Percentiles rank a stretch among this genome's conserved stretches.
phyloP scores from a whole-genome alignment of 1,140 invertebrate species.

The Diprion similis region DNA sequence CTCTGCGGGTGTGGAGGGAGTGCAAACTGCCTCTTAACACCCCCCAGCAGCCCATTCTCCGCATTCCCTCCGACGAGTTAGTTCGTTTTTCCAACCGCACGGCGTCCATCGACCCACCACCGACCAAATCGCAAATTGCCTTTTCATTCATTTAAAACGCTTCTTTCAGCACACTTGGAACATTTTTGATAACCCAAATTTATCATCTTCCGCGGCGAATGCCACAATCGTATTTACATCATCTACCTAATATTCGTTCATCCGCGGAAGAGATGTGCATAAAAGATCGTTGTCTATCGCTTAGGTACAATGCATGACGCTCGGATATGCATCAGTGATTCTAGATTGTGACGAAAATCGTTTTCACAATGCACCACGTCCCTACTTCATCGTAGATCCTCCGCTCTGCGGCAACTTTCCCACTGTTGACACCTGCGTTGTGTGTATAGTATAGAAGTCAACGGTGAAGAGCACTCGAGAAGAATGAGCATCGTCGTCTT shows the following conservation, averaged over 20 bases:
- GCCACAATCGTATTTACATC: too few species aligned
- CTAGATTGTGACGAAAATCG: too few species aligned
- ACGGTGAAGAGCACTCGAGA: neutral
- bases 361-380: neutral
- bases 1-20: constrained; percentile 30
- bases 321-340: too few species aligned
- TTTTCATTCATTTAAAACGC: constrained; percentile 2
- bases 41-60: neutral
- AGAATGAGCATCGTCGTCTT: neutral
- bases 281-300: too few species aligned
- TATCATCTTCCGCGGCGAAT: too few species aligned
- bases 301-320: too few species aligned
- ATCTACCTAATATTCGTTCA: too few species aligned
- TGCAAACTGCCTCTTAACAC: constrained; percentile 44
- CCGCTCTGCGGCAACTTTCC: neutral
- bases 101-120: constrained; percentile 47
- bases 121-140: constrained; percentile 1
- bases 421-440: neutral
- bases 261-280: too few species aligned
- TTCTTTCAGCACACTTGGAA: neutral
- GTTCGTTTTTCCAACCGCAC: constrained; percentile 10
- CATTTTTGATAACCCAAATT: too few species aligned
- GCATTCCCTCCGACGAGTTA: neutral
- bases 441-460: neutral
- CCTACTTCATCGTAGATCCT: neutral